Percentiles rank a stretch among this genome's conserved stretches.
These are phyloP conservation scores for Sthenelais limicola DNA, from an alignment of 2,888 invertebrate genomes.

Conservation along the genomic window DNA sequence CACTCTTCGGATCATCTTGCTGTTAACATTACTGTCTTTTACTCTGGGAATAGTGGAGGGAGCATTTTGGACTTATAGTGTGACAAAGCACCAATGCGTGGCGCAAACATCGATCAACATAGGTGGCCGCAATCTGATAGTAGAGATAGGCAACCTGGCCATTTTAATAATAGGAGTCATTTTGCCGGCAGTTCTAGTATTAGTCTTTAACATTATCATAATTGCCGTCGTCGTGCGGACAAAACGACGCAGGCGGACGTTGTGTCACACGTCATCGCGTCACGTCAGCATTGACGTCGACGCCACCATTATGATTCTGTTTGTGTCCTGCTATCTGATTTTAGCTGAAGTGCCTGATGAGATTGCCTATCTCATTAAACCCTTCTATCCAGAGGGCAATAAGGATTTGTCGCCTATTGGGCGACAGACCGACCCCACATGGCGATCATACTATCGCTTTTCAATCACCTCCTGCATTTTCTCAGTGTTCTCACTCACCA, in stretches of 20 bases:
- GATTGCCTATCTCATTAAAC: slow-evolving; percentile 27
- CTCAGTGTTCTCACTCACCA: slow-evolving; percentile 27
- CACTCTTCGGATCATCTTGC: slow-evolving; percentile 10
- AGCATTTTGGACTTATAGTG: slow-evolving; percentile 33
- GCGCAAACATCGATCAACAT: not conserved
- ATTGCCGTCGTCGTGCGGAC: slow-evolving; percentile 1
- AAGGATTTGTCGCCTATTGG: not conserved
- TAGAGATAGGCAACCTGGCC: slow-evolving; percentile 27
- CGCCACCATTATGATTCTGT: slow-evolving; percentile 23
- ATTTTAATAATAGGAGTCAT: slow-evolving; percentile 18
- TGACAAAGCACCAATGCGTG: not conserved
- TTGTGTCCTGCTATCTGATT: slow-evolving; percentile 35
- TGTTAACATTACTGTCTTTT: not conserved
- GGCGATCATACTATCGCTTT: slow-evolving; percentile 23
- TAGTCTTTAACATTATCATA: slow-evolving; percentile 31
- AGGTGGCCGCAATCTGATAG: not conserved
- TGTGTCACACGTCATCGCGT: not conserved
- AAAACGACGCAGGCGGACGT: not conserved
- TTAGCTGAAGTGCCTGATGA: slow-evolving; percentile 32
- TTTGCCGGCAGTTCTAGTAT: slow-evolving; percentile 19
- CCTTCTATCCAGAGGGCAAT: slow-evolving; percentile 33
- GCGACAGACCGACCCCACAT: slow-evolving; percentile 7
- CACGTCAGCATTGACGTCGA: slow-evolving; percentile 8
- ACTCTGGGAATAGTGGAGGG: slow-evolving; percentile 21
- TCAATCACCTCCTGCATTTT: slow-evolving; percentile 10